Conservation (phyloP, 2,113 vertebrate genomes). For the Eulemur macaco region DNA sequence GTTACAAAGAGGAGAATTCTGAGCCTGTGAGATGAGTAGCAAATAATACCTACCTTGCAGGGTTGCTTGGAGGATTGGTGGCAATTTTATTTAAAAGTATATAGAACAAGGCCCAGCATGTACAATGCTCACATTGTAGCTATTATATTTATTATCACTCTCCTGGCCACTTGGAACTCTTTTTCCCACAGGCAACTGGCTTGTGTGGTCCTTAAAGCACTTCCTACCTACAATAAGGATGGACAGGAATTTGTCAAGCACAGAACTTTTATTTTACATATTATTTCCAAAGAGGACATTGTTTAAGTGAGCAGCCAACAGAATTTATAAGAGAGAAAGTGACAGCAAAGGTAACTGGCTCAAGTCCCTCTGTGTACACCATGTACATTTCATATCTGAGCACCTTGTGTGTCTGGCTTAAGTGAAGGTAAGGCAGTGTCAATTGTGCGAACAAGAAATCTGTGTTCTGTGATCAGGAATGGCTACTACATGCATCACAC, state of each 20-base stretch:
- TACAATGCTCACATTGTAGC: background rate
- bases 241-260: slow-evolving; percentile 77
- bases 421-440: slow-evolving; percentile 91
- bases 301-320: slow-evolving; percentile 85
- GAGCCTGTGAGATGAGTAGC: background rate
- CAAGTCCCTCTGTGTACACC: slow-evolving; percentile 90
- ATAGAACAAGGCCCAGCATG: background rate
- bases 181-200: background rate
- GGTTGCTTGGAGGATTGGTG: background rate
- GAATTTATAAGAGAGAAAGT: slow-evolving; percentile 82
- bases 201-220: background rate
- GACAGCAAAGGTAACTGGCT: slow-evolving; percentile 88
- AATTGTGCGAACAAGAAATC: slow-evolving; percentile 86
- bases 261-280: slow-evolving; percentile 85
- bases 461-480: slow-evolving; percentile 75
- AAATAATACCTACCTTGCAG: background rate
- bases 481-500: slow-evolving; percentile 85
- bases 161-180: background rate
- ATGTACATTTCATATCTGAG: slow-evolving; percentile 82
- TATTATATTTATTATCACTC: background rate
- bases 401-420: slow-evolving; percentile 85
- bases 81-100: background rate
- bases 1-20: background rate
- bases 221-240: slow-evolving; percentile 51
- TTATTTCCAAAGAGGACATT: slow-evolving; percentile 81